Evolutionary conservation across 2,888 invertebrate species (phyloP), one percentile per base, ranked within the genome.

Genomic region (Dendrolimus pini): DNA sequence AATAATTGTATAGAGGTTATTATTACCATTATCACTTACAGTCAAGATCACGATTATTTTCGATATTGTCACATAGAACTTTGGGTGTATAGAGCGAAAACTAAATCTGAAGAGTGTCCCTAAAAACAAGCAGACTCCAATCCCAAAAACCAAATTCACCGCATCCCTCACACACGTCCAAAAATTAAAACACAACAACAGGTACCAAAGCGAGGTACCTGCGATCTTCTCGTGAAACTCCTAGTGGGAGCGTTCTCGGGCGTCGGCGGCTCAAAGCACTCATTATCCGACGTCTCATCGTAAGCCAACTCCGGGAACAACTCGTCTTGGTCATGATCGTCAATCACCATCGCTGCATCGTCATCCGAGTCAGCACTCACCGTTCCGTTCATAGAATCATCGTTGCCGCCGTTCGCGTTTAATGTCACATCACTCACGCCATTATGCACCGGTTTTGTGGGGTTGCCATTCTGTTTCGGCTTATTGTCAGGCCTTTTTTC

Each of bases 251-350:
- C 71, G 55, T 70, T 73, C 59, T 80, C 81, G 2, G 75, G 73
- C 41, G 79, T 73, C 52, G 80, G 76, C 60, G 77, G 75, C 65
- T 85, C 85, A 61, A 78, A 81, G 61, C 71, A 69, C 63, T 85
- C 87, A 47, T 71, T 76, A 62, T 88, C 88, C 1, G 86, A 86
- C 41, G 74, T 78, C 57, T 89, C 90, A 56, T 87, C 90, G 65
- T 91, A 91, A 52, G 86, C 75, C 61, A 91, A 78, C 71, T 91
- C 91, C 55, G 91, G 91, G 78, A 86, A 91, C 77, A 83, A 68
- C 61, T 89, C 89, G 70, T 89, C 90, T 14, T 75, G 72, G 58
- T 82, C 83, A 55, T 74, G 78, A 59, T 65, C 70, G 68, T 82
- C 82, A 56, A 84, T 77, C 63, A 78, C 74, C 67, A 71, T 72